Evolutionary conservation across 2,113 vertebrate genomes (phyloP).

Genomic region (Ptilorrhoa leucosticta): DNA sequence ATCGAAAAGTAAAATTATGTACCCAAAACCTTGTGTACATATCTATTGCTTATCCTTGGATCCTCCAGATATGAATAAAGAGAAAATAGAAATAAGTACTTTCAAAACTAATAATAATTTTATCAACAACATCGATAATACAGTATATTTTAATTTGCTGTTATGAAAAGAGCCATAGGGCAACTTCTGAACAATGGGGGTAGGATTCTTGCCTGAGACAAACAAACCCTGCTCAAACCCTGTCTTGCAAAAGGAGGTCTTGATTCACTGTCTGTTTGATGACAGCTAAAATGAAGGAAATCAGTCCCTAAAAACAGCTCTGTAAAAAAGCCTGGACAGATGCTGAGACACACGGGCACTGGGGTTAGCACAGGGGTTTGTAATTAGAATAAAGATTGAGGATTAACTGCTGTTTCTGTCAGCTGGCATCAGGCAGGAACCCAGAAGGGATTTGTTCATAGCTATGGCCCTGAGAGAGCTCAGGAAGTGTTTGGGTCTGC

Average conservation of each 20-base stretch:
- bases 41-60: neutral
- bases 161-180: neutral
- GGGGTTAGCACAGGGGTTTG: neutral
- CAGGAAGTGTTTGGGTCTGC: neutral
- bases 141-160: neutral
- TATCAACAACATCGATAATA: neutral
- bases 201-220: neutral
- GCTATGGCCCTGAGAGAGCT: neutral
- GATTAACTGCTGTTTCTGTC: neutral
- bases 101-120: neutral
- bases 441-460: neutral
- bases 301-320: neutral
- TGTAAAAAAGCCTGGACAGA: neutral
- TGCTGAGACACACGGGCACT: neutral
- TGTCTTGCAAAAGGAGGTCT: neutral
- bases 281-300: neutral
- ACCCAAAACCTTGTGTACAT: neutral
- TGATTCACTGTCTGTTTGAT: neutral
- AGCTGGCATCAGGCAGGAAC: neutral
- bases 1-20: neutral
- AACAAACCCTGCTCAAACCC: neutral
- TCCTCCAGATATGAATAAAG: neutral
- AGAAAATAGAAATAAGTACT: neutral
- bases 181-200: rapidly evolving
- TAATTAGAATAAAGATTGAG: neutral